Conservation (phyloP, 2,113 vertebrate species). For the Channa argus region DNA sequence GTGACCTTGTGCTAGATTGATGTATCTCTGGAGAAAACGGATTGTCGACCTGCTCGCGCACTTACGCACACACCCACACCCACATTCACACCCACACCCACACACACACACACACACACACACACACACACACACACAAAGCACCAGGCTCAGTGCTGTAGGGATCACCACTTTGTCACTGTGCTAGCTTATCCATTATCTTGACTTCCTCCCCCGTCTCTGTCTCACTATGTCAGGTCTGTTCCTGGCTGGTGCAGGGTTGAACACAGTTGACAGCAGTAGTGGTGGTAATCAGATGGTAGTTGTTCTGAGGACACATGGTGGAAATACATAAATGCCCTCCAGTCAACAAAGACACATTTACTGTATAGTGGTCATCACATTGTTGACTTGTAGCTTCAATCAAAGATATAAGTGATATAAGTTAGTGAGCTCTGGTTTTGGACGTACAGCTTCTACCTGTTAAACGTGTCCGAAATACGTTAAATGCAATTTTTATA, state of each 20-base stretch:
- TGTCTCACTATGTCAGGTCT: constrained; percentile 52
- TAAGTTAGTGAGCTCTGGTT: too few relatives aligned
- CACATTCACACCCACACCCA: constrained; percentile 14
- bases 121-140: constrained; percentile 9
- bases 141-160: constrained; percentile 29
- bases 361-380: neutral
- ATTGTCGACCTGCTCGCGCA: constrained; percentile 47
- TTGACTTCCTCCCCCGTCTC: constrained; percentile 34
- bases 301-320: constrained; percentile 42
- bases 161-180: constrained; percentile 73
- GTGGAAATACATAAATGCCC: constrained; percentile 41
- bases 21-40: constrained; percentile 72
- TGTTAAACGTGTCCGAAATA: too few relatives aligned
- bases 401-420: too few relatives aligned
- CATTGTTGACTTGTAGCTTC: neutral
- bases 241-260: constrained; percentile 13
- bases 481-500: too few relatives aligned
- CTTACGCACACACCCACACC: constrained; percentile 5
- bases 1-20: constrained; percentile 79
- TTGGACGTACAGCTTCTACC: too few relatives aligned
- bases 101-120: constrained; percentile 12
- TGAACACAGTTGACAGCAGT: constrained; percentile 57
- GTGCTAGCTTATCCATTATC: constrained; percentile 69
- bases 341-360: constrained; percentile 1
- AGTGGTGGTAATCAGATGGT: constrained; percentile 50